Conservation (phyloP, 2,113 vertebrate genomes). For the Mobula hypostoma region DNA sequence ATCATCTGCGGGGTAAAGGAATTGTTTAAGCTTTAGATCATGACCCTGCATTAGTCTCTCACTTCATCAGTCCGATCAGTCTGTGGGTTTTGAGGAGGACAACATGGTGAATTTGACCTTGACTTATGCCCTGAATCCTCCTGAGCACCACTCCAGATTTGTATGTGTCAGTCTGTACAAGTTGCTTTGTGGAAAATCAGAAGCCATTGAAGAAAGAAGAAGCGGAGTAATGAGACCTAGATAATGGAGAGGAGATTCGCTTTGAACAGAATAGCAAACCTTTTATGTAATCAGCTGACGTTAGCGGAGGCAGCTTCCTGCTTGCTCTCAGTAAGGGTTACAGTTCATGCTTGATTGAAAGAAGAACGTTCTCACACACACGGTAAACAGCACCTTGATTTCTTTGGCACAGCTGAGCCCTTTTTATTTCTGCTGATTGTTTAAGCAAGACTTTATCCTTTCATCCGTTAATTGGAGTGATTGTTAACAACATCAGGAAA, state of each 20-base stretch:
- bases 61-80: too few relatives aligned
- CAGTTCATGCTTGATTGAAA: background rate
- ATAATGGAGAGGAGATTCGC: constrained; percentile 1
- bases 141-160: background rate
- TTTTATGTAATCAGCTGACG: background rate
- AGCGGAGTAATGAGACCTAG: background rate
- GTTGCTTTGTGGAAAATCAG: background rate
- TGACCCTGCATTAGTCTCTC: too few relatives aligned
- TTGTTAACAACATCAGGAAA: background rate
- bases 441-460: background rate
- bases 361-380: background rate
- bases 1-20: too few relatives aligned
- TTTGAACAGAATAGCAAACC: background rate
- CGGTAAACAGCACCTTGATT: constrained; percentile 11
- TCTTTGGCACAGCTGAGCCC: background rate
- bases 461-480: background rate
- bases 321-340: background rate
- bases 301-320: background rate
- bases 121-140: too few relatives aligned
- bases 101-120: background rate
- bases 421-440: constrained; percentile 17
- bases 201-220: background rate
- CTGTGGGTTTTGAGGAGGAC: background rate
- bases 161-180: background rate
- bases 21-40: too few relatives aligned